Evolutionary conservation across 2,113 vertebrate species (phyloP).

Genomic region (Monopterus albus): DNA sequence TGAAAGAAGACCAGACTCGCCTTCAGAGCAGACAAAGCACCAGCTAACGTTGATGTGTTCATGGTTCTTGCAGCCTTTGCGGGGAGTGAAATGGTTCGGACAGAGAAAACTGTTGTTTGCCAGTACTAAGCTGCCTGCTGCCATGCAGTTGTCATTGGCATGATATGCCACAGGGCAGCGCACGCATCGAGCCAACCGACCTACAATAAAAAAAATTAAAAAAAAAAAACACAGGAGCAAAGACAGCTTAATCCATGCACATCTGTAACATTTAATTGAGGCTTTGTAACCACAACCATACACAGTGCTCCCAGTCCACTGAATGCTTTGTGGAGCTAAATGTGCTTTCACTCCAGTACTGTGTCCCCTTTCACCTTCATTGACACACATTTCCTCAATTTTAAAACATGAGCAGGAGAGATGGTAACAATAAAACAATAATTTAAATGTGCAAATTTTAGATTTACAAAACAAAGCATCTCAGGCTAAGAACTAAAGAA

Average conservation of each 20-base stretch:
- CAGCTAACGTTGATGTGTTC: constrained; percentile 99
- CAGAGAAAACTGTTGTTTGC: constrained; percentile 99
- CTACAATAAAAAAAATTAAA: constrained; percentile 69
- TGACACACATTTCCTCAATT: too few species aligned
- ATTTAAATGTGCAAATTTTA: too few species aligned
- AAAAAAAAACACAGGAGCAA: neutral
- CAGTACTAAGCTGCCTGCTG: constrained; percentile 93
- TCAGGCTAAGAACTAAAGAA: too few species aligned
- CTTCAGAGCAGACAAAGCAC: constrained; percentile 99
- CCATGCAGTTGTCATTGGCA: constrained; percentile 96
- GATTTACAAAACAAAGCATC: too few species aligned
- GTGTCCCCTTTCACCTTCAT: too few species aligned
- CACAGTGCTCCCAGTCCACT: too few species aligned
- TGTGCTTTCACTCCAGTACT: too few species aligned
- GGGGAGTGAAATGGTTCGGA: constrained; percentile 95
- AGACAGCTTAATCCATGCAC: neutral
- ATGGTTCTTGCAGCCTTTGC: constrained; percentile 95
- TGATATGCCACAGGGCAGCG: constrained; percentile 98
- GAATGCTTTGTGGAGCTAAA: too few species aligned
- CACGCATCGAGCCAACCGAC: constrained; percentile 96
- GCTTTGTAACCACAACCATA: too few species aligned
- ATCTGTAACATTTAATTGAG: too few species aligned
- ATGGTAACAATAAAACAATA: too few species aligned
- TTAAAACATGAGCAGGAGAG: too few species aligned
- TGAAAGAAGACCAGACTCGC: constrained; percentile 74